A percentile compares a stretch with the other conserved stretches of the same genome.
These are phyloP conservation scores for Lonchura striata DNA, from an alignment of 2,113 vertebrate species.

Conservation along the genomic window DNA sequence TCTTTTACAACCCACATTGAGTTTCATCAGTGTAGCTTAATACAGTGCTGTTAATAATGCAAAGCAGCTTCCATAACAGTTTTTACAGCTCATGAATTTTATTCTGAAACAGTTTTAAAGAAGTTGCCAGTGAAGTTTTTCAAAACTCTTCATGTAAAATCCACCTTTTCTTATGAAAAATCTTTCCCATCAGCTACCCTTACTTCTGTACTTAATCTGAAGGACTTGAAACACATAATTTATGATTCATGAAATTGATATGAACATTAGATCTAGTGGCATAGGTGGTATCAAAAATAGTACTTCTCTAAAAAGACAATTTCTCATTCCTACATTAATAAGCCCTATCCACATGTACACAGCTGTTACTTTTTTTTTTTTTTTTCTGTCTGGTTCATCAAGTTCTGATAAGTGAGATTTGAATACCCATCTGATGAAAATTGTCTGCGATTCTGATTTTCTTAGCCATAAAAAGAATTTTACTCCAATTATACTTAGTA, in stretches of 20 bases:
- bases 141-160: background rate
- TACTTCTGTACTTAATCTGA: constrained; percentile 22
- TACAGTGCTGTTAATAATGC: background rate
- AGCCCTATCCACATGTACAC: background rate
- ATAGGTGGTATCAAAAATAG: background rate
- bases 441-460: background rate
- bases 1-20: background rate
- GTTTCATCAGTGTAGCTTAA: background rate
- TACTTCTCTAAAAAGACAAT: background rate
- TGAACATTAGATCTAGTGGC: background rate
- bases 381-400: background rate
- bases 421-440: constrained; percentile 33
- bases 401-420: constrained; percentile 6
- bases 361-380: background rate
- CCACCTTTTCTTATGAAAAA: background rate
- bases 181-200: background rate
- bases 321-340: constrained; percentile 10
- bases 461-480: background rate
- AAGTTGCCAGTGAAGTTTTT: background rate
- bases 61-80: background rate
- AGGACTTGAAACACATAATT: background rate
- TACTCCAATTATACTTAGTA: background rate
- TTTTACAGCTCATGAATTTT: constrained; percentile 17
- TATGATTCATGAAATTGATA: constrained; percentile 28
- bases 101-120: constrained; percentile 16